Percentiles rank a stretch among this genome's conserved stretches.
These are phyloP conservation scores for Zosterops lateralis DNA, from an alignment of 2,113 vertebrate species.

Conservation along the genomic window DNA sequence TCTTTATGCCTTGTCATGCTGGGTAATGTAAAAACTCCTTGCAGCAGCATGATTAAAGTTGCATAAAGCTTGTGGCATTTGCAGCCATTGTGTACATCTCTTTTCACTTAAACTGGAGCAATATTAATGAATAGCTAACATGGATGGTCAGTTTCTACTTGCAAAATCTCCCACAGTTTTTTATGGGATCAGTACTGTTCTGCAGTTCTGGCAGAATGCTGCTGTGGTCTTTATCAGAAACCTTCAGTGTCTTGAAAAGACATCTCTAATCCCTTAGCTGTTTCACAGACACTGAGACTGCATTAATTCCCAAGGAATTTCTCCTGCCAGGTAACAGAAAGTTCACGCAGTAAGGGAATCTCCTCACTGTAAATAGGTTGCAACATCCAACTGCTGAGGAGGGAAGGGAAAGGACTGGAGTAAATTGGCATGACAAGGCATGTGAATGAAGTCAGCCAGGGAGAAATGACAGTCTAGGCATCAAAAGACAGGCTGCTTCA, in stretches of 20 bases:
- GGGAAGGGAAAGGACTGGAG: background rate
- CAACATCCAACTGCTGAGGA: background rate
- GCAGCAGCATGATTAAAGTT: background rate
- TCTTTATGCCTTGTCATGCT: background rate
- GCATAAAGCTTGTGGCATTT: background rate
- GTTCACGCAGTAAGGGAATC: constrained; percentile 27
- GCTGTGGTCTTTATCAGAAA: constrained; percentile 18
- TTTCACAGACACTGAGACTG: background rate
- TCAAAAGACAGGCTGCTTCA: constrained; percentile 16
- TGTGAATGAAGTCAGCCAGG: constrained; percentile 18
- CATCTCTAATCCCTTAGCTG: constrained; percentile 6
- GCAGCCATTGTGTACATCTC: background rate
- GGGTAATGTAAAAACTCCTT: background rate
- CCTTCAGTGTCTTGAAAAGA: constrained; percentile 1
- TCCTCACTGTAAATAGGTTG: background rate
- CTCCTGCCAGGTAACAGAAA: constrained; percentile 35
- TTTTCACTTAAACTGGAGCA: background rate
- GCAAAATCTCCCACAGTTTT: background rate
- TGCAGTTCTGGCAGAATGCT: background rate
- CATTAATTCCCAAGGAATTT: constrained; percentile 4
- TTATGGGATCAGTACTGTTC: background rate
- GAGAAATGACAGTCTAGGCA: constrained; percentile 12
- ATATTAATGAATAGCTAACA: background rate
- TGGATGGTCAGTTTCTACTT: background rate
- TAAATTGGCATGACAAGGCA: constrained; percentile 2